Conservation (phyloP, 2,113 vertebrate genomes). For the Murina feae region DNA sequence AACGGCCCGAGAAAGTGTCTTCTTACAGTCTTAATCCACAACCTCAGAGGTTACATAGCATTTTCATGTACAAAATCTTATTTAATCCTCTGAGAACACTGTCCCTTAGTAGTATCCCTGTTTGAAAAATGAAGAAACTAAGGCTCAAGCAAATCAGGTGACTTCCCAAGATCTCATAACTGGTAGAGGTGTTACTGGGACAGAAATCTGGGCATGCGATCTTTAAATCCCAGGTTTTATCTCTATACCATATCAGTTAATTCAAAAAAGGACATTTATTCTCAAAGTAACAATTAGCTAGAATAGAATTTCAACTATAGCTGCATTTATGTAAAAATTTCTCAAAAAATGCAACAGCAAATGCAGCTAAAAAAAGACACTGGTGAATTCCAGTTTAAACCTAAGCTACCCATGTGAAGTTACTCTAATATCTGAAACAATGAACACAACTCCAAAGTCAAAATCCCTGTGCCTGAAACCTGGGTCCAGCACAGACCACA, state of each 20-base stretch:
- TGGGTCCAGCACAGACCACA: not conserved
- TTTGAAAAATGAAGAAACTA: not conserved
- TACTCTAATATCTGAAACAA: not conserved
- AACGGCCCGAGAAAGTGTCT: not conserved
- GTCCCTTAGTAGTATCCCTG: not conserved
- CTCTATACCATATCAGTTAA: not conserved
- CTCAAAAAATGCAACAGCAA: not conserved
- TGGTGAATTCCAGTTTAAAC: not conserved
- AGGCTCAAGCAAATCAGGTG: not conserved
- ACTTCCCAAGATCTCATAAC: not conserved
- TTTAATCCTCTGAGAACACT: not conserved
- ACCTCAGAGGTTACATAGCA: not conserved
- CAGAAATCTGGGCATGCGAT: not conserved
- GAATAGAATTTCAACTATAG: not conserved
- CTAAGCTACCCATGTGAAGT: not conserved
- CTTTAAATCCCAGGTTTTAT: not conserved
- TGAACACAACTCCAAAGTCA: not conserved
- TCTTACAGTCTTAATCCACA: not conserved
- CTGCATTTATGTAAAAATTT: not conserved
- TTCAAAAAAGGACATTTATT: not conserved
- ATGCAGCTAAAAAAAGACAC: not conserved
- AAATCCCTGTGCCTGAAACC: not conserved
- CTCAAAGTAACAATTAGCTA: not conserved
- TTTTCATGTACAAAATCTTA: not conserved
- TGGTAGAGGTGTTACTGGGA: not conserved